These are phyloP conservation scores for Dastarcus helophoroides DNA, from an alignment of 2,888 invertebrate species.

Conservation along the genomic window DNA sequence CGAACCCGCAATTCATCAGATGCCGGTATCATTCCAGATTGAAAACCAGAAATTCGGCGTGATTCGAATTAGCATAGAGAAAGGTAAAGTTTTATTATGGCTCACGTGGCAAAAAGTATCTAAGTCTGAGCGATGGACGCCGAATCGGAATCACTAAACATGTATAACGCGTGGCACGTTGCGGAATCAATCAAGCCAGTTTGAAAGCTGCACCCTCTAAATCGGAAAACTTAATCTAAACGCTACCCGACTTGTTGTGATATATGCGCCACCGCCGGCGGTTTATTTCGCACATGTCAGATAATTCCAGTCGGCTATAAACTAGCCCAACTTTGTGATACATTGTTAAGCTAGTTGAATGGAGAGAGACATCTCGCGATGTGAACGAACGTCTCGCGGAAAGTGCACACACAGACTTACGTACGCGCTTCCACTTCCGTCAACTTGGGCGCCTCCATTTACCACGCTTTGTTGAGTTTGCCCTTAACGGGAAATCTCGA, in stretches of 20 bases:
- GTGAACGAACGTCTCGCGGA: too few species aligned
- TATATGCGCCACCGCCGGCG: slow-evolving; percentile 26
- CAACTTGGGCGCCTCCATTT: too few species aligned
- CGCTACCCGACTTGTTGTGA: slow-evolving; percentile 28
- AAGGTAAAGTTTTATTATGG: slow-evolving; percentile 7
- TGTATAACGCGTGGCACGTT: slow-evolving; percentile 26
- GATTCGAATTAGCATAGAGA: background rate
- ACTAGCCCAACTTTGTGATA: slow-evolving; percentile 27
- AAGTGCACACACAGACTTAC: too few species aligned
- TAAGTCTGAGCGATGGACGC: too few species aligned
- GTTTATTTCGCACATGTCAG: slow-evolving; percentile 30
- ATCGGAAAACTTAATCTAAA: slow-evolving; percentile 30
- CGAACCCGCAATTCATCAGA: too few species aligned
- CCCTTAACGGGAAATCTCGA: too few species aligned
- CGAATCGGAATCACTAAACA: slow-evolving; percentile 24
- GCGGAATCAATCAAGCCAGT: slow-evolving; percentile 26
- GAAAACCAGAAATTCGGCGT: too few species aligned
- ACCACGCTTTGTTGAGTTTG: too few species aligned
- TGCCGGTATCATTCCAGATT: too few species aligned
- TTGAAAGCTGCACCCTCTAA: slow-evolving; percentile 26
- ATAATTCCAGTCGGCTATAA: slow-evolving; percentile 26
- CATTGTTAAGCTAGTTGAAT: slow-evolving; percentile 21
- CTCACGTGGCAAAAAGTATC: slow-evolving; percentile 11
- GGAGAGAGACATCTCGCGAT: background rate
- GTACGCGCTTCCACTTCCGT: too few species aligned